Base-by-base conservation (phyloP, 2,888 invertebrate genomes). In the Griposia aprilina region DNA sequence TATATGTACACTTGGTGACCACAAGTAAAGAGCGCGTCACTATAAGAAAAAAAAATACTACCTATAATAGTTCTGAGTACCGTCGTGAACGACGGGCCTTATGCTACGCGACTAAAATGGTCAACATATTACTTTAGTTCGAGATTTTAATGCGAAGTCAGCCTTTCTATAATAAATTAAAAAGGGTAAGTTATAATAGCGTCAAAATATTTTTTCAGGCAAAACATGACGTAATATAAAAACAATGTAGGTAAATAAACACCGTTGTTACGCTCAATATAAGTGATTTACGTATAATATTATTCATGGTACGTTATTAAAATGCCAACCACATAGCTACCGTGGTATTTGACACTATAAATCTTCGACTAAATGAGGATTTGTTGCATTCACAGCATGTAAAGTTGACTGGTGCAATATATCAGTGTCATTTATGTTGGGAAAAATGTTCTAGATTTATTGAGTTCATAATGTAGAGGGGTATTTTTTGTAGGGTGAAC, bases 351-450 rank as follows among this genome's bases (percentile, higher is more conserved):
- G 89, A 85, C 81, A 83, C 84, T 81, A 90, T 90, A 91, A 91
- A 90, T 90, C 90, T 87, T 82, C 76, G 62, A 76, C 82, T 87
- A 88, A 90, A 81, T 90, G 81, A 89, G 88, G 83, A 91, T 90
- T 91, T 90, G 89, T 88, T 89, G 83, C 85, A 88, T 83, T 84
- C 84, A 74, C 81, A 78, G 77, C 82, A 85, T 84, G 78, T 87
- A 82, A 89, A 86, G 83, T 89, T 83, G 76, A 82, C 86, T 78
- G 76, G 66, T 76, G 82, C 69, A 73, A 84, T 78, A 77, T 57
- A 75, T 87, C 78, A 78, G 76, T 80, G 83, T 74, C 83, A 66
- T 80, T 84, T 80, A 69, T 50, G 60, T 66, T 76, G 70, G 66
- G 26, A 84, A 84, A 82, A 82, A 82, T 82, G 63, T 52, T 68